A percentile compares a stretch with the other conserved stretches of the same genome.
These are phyloP conservation scores for Chelon auratus DNA, from an alignment of 2,797 vertebrate genomes.

Conservation along the genomic window DNA sequence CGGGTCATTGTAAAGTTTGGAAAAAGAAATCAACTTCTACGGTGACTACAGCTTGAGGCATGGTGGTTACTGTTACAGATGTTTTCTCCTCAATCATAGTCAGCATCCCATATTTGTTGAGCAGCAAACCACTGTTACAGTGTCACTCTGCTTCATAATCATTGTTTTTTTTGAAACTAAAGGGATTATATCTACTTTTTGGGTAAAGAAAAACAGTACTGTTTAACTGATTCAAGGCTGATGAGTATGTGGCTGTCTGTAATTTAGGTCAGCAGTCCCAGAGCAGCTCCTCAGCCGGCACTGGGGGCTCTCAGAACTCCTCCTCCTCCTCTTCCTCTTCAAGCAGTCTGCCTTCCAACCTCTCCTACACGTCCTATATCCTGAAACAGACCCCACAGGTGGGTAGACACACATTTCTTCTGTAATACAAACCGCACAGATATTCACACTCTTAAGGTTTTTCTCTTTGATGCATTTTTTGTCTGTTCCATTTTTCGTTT, in stretches of 20 bases:
- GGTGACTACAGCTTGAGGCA: conserved; percentile 30
- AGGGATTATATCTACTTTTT: conserved; percentile 1
- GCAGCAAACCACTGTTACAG: conserved; percentile 8
- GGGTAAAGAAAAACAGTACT: conserved; percentile 18
- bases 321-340: conserved; percentile 84
- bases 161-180: conserved; percentile 17
- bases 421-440: neutral
- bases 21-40: conserved; percentile 23
- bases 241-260: conserved; percentile 55
- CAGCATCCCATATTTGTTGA: neutral
- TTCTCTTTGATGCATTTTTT: conserved; percentile 6
- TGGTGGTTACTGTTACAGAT: conserved; percentile 27
- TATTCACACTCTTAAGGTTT: neutral
- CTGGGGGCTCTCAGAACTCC: conserved; percentile 84
- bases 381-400: conserved; percentile 99
- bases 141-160: neutral
- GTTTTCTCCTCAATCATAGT: conserved; percentile 26
- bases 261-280: conserved; percentile 91
- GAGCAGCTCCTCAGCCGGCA: conserved; percentile 79
- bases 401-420: conserved; percentile 26
- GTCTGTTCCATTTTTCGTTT: neutral
- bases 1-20: conserved; percentile 21
- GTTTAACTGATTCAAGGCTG: conserved; percentile 48
- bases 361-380: conserved; percentile 98
- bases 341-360: conserved; percentile 91